These are phyloP conservation scores for Heliocidaris erythrogramma DNA, from an alignment of 35 echinoderm and acorn worm genomes.

Conservation along the genomic window DNA sequence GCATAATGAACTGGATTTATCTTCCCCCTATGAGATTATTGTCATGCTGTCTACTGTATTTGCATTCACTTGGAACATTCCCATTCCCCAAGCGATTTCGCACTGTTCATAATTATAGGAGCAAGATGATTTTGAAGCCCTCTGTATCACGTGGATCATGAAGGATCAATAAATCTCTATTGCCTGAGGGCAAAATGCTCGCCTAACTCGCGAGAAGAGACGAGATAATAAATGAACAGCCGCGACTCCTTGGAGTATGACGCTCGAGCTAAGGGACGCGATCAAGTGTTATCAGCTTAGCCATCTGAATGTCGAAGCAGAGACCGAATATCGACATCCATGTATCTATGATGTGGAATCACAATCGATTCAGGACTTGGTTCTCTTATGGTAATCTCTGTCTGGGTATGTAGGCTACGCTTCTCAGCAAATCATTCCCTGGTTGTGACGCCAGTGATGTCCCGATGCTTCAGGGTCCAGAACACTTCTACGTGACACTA, in stretches of 20 bases:
- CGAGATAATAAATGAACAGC: not conserved
- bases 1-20: not conserved
- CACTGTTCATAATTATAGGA: not conserved
- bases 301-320: not conserved
- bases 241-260: not conserved
- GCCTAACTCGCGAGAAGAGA: not conserved
- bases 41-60: not conserved
- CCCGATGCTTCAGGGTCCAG: not conserved
- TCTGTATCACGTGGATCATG: not conserved
- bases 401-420: not conserved
- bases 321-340: constrained; percentile 7
- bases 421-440: not conserved
- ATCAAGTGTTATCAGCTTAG: not conserved
- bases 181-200: not conserved
- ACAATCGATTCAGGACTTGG: not conserved
- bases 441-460: not conserved
- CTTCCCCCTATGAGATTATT: not conserved
- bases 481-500: not conserved
- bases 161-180: not conserved
- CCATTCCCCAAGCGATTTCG: not conserved
- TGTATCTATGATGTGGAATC: not conserved
- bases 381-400: not conserved
- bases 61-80: not conserved
- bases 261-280: not conserved
- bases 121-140: not conserved